phyloP scores from a whole-genome alignment of 2,113 vertebrate genomes.

The Passer domesticus region DNA sequence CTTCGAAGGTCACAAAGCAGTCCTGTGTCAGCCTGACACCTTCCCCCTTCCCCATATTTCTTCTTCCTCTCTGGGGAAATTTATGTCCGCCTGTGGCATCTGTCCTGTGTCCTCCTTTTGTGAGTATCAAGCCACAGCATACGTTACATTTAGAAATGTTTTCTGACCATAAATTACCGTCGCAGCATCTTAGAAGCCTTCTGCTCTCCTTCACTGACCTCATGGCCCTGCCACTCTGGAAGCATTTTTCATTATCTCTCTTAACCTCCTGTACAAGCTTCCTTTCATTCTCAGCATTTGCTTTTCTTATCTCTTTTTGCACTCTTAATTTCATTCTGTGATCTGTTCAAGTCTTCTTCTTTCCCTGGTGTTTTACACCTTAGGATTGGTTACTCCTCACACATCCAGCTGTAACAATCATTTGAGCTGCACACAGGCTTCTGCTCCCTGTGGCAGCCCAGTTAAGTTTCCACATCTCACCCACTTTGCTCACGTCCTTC shows the following conservation, averaged over 20 bases:
- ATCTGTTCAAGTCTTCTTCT: neutral
- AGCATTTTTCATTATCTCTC: constrained; percentile 69
- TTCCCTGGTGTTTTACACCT: neutral
- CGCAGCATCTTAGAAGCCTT: constrained; percentile 56
- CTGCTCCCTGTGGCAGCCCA: neutral
- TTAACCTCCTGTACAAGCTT: constrained; percentile 49
- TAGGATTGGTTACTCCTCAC: neutral
- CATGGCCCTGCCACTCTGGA: constrained; percentile 8
- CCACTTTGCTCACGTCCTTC: neutral
- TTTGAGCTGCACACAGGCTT: neutral
- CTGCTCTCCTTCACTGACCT: constrained; percentile 31
- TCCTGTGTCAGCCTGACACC: constrained; percentile 46
- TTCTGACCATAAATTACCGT: constrained; percentile 75
- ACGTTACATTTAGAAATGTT: constrained; percentile 63
- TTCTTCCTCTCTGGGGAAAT: constrained; percentile 70
- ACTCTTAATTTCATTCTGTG: constrained; percentile 32
- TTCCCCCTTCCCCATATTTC: constrained; percentile 44
- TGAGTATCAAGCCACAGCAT: constrained; percentile 60
- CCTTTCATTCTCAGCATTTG: constrained; percentile 62
- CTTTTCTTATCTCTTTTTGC: constrained; percentile 45
- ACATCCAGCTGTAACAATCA: neutral
- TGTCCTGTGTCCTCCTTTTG: constrained; percentile 73
- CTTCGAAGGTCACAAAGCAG: constrained; percentile 59
- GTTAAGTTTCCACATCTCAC: neutral
- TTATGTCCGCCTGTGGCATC: constrained; percentile 59